These are phyloP conservation scores for Halisarca cf. caerulea DNA, from an alignment of 37 sponge, comb jelly and placozoan genomes.

Conservation along the genomic window DNA sequence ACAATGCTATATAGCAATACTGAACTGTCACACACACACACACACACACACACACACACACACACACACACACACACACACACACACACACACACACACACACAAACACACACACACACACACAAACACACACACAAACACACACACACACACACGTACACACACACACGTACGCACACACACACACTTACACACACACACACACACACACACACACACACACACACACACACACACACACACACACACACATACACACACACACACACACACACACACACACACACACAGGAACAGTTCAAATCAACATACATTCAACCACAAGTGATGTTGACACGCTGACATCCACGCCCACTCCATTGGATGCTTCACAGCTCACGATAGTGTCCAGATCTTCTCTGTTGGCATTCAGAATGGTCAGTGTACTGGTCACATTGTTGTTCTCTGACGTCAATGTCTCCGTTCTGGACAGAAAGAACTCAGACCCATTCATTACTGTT, in stretches of 20 bases:
- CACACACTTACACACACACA: background rate
- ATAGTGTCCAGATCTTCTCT: conserved; percentile 24
- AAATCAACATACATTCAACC: background rate
- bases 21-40: no score
- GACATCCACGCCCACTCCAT: conserved; percentile 9
- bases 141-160: background rate
- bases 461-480: background rate
- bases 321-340: conserved; percentile 5
- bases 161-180: background rate
- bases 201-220: conserved; percentile 16
- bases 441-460: background rate
- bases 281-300: conserved; percentile 24
- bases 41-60: no score
- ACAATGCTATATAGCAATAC: no score
- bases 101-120: no score
- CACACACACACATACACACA: conserved; percentile 34
- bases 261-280: conserved; percentile 31
- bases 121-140: no score
- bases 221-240: conserved; percentile 33
- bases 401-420: background rate
- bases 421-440: conserved; percentile 12
- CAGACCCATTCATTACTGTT: background rate
- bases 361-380: conserved; percentile 33
- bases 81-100: no score
- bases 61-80: no score